Evolutionary conservation across 2,113 vertebrate species (phyloP).

Genomic region (Pygoscelis adeliae): DNA sequence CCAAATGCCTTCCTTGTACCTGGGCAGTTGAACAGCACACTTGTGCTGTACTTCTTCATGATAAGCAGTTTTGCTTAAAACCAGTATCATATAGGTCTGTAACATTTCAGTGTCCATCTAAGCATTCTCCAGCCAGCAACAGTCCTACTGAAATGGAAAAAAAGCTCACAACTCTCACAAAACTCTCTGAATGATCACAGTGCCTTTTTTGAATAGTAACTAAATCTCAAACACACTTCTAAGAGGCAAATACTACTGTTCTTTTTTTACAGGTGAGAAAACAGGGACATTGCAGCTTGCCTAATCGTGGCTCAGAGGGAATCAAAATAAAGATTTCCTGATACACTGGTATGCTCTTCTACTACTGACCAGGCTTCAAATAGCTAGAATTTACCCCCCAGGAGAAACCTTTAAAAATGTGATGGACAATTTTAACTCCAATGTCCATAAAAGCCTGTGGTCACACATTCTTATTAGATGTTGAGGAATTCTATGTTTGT

Average conservation of each 20-base stretch:
- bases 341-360: neutral
- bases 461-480: neutral
- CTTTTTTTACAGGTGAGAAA: neutral
- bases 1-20: neutral
- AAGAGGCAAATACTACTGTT: neutral
- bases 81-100: neutral
- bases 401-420: neutral
- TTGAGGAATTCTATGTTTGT: slow-evolving; percentile 4
- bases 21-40: neutral
- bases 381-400: neutral
- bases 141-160: neutral
- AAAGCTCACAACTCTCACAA: neutral
- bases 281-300: neutral
- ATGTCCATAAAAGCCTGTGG: neutral
- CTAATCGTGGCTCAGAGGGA: neutral
- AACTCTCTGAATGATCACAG: neutral
- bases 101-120: neutral
- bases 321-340: neutral
- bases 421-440: neutral
- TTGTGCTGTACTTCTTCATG: neutral
- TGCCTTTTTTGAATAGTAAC: neutral
- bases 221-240: neutral
- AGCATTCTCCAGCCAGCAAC: neutral
- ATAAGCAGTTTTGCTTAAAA: neutral
- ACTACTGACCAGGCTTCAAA: neutral